Base-by-base conservation (phyloP, 2,113 vertebrate genomes). In the Ciconia stormi region DNA sequence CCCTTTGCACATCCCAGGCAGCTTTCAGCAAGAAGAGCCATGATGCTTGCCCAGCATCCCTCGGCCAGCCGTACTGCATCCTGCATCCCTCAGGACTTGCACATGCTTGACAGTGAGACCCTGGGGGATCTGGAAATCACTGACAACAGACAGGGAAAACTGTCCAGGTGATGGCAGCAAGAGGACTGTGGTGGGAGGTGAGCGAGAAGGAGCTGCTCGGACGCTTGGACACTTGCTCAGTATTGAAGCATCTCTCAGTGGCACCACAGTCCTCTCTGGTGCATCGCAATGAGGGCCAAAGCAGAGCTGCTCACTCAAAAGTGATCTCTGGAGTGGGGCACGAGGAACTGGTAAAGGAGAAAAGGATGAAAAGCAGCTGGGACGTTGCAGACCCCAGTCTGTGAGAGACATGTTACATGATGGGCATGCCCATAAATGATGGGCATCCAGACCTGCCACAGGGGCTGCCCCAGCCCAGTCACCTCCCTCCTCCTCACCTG, bases 1-100 rank as follows among this genome's bases (percentile, higher is more conserved):
- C 71, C 74, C 71, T 82, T 56, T 32, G 49, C 49, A 65, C 65
- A 42, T 16, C 46, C 42, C 36, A 19, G 34, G 46, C 0, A 1
- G 53, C 42, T 82, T 13, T 47, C 78, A 44, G 47, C 79, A 32
- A 46, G 46, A 40, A 69, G 67, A 78, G 46, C 34, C 76, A 21
- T 5, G 29, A 46, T 14, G 3, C 20, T 67, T 1, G 0, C 40
- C 23, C 53, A 49, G 62, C 63, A 73, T 50, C 67, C 71, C 55
- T 70, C 4, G 1, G 10, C 23, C 59, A 71, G 14, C 42, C 16
- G 3, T 11, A 8, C 21, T 2, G 16, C 26, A 34, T 18, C 44
- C 25, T 2, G 0, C 29, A 44, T 13, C 13, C 1, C 59, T 7
- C 30, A 21, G 36, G 30, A 40, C 9, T 8, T 6, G 0, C 7